These are phyloP conservation scores for Chelmon rostratus DNA, from an alignment of 2,797 vertebrate genomes.

Conservation along the genomic window DNA sequence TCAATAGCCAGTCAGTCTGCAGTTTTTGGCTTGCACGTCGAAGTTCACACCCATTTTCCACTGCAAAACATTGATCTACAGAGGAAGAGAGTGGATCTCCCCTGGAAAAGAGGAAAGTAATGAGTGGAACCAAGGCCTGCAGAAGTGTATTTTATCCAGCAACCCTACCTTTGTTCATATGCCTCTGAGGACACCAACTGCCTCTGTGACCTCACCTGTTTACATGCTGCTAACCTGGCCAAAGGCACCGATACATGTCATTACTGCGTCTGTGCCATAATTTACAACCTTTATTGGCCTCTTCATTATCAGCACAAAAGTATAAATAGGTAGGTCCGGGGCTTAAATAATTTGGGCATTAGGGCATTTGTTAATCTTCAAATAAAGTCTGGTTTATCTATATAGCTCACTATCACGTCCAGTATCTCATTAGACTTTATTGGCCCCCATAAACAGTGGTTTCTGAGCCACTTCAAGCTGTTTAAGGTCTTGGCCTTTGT, in stretches of 20 bases:
- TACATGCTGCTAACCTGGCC: background rate
- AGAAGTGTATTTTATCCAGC: background rate
- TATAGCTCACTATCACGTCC: background rate
- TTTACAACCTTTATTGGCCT: conserved; percentile 27
- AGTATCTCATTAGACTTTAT: background rate
- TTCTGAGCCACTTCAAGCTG: background rate
- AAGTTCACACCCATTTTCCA: too few species aligned
- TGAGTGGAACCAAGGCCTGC: too few species aligned
- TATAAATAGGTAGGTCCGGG: background rate
- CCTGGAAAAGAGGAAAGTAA: too few species aligned
- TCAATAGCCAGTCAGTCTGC: too few species aligned
- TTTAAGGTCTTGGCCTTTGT: background rate
- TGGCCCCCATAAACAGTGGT: background rate
- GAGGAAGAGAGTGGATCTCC: too few species aligned
- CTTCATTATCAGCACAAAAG: conserved; percentile 5
- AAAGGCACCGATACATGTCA: conserved; percentile 7
- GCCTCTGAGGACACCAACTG: background rate
- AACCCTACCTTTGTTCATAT: conserved; percentile 7
- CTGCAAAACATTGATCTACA: too few species aligned
- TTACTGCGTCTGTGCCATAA: background rate
- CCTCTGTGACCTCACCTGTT: conserved; percentile 20
- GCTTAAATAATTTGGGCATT: background rate
- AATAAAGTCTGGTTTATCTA: background rate
- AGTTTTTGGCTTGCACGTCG: too few species aligned
- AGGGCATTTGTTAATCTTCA: background rate